phyloP scores from a whole-genome alignment of 2,797 vertebrate species.

The Pelochelys cantorii region DNA sequence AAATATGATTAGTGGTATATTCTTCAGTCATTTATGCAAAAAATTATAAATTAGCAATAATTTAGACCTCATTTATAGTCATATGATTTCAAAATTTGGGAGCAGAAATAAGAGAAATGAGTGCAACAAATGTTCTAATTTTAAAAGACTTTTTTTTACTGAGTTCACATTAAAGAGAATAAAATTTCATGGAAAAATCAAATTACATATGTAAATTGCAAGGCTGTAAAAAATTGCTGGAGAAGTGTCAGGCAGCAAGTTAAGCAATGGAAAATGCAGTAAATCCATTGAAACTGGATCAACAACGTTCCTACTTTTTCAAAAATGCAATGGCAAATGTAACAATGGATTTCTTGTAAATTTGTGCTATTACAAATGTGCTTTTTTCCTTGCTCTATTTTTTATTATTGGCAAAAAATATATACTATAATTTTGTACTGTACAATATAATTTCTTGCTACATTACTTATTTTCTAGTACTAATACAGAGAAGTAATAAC shows the following conservation, averaged over 20 bases:
- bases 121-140: slow-evolving; percentile 46
- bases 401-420: slow-evolving; percentile 70
- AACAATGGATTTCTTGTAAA: slow-evolving; percentile 70
- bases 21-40: slow-evolving; percentile 30
- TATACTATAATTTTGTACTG: slow-evolving; percentile 64
- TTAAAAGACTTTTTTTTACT: slow-evolving; percentile 47
- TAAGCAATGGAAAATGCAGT: slow-evolving; percentile 68
- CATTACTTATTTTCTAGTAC: slow-evolving; percentile 63
- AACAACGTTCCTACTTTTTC: slow-evolving; percentile 56
- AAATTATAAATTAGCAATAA: slow-evolving; percentile 33
- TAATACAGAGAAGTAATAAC: slow-evolving; percentile 41
- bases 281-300: slow-evolving; percentile 65
- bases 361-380: slow-evolving; percentile 87
- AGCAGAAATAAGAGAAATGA: slow-evolving; percentile 67
- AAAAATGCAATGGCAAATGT: slow-evolving; percentile 69
- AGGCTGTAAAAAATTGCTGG: slow-evolving; percentile 69
- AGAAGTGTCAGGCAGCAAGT: slow-evolving; percentile 68
- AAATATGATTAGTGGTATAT: not conserved
- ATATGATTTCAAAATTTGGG: slow-evolving; percentile 39
- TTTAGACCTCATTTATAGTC: slow-evolving; percentile 3
- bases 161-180: slow-evolving; percentile 40
- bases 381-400: slow-evolving; percentile 78
- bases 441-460: slow-evolving; percentile 68
- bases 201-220: slow-evolving; percentile 65
- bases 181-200: slow-evolving; percentile 50